These are phyloP conservation scores for Caloenas nicobarica DNA, from an alignment of 2,113 vertebrate genomes.

Conservation along the genomic window DNA sequence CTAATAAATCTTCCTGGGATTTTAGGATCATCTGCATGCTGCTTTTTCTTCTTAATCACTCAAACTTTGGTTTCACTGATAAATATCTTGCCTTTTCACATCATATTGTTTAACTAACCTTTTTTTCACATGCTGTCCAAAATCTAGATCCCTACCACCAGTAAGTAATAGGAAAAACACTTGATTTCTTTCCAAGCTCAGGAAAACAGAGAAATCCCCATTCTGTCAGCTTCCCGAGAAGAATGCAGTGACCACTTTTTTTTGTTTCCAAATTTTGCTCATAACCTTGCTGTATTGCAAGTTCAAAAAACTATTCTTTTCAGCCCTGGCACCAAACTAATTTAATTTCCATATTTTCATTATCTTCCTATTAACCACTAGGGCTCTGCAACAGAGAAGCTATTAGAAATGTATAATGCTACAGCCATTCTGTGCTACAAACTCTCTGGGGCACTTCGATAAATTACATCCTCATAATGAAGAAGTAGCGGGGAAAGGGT, in stretches of 20 bases:
- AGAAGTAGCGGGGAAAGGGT: slow-evolving; percentile 20
- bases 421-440: slow-evolving; percentile 3
- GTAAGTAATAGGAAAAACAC: not conserved
- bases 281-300: not conserved
- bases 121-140: not conserved
- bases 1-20: not conserved
- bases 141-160: not conserved
- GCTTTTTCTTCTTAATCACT: not conserved
- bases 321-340: not conserved
- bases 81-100: not conserved
- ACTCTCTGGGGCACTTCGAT: slow-evolving; percentile 33
- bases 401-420: slow-evolving; percentile 51
- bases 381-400: slow-evolving; percentile 51
- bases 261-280: not conserved
- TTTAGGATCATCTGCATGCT: not conserved
- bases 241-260: not conserved
- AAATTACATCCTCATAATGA: slow-evolving; percentile 58
- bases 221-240: not conserved
- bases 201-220: not conserved
- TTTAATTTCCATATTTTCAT: slow-evolving; percentile 74
- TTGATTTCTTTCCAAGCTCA: not conserved
- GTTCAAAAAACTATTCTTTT: slow-evolving; percentile 21
- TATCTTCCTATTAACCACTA: slow-evolving; percentile 70
- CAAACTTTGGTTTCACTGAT: not conserved
- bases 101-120: not conserved